Percentiles rank a stretch among this genome's conserved stretches.
phyloP scores from a whole-genome alignment of 2,113 vertebrate species.

The Phalacrocorax brasilianus region DNA sequence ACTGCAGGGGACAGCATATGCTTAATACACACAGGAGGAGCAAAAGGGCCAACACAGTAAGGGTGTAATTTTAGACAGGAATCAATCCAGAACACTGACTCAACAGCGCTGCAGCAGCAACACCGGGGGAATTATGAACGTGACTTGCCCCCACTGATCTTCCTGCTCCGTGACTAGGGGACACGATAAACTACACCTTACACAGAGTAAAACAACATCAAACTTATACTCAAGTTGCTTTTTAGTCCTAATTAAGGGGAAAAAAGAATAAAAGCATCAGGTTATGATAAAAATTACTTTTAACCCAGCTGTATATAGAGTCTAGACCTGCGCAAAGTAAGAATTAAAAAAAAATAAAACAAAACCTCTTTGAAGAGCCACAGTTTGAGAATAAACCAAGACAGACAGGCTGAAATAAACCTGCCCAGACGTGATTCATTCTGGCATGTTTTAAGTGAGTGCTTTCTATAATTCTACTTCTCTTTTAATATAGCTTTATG shows the following conservation, averaged over 20 bases:
- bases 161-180: background rate
- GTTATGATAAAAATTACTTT: background rate
- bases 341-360: background rate
- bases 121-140: background rate
- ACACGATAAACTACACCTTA: background rate
- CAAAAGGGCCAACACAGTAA: accelerated
- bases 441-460: background rate
- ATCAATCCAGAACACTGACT: no score
- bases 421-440: background rate
- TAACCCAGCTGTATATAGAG: background rate
- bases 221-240: background rate
- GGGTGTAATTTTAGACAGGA: background rate
- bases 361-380: background rate
- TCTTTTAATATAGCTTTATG: background rate
- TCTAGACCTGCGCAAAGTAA: background rate
- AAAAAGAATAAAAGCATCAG: background rate
- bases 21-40: background rate
- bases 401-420: background rate
- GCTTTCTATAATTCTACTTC: background rate
- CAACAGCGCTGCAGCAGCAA: background rate
- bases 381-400: background rate
- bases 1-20: background rate
- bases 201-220: background rate
- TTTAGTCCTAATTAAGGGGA: background rate
- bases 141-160: background rate